Conservation (phyloP, 2,888 invertebrate species). For the Eumerus sabulonum region DNA sequence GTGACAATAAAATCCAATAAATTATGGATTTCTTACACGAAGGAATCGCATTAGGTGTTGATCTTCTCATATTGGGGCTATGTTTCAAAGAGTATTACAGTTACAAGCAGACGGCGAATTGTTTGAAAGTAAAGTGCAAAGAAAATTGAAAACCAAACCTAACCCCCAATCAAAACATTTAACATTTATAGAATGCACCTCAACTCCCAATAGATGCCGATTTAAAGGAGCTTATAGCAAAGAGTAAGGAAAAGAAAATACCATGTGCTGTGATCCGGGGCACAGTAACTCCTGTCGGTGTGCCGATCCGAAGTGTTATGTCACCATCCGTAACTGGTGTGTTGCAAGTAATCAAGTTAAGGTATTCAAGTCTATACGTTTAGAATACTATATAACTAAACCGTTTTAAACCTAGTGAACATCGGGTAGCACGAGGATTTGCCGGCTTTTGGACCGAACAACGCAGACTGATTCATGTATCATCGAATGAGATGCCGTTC, state of each 20-base stretch:
- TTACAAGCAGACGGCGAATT: slow-evolving; percentile 85
- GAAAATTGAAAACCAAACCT: background rate
- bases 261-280: slow-evolving; percentile 89
- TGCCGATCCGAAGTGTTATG: slow-evolving; percentile 86
- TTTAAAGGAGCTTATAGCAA: slow-evolving; percentile 82
- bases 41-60: slow-evolving; percentile 86
- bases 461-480: slow-evolving; percentile 87
- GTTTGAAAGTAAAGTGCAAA: slow-evolving; percentile 82
- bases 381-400: too few species aligned
- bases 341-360: slow-evolving; percentile 87
- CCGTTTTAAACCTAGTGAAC: slow-evolving; percentile 81
- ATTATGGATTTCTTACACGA: slow-evolving; percentile 89
- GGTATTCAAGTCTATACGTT: slow-evolving; percentile 55
- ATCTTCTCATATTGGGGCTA: slow-evolving; percentile 86
- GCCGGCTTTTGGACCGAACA: slow-evolving; percentile 94
- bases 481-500: slow-evolving; percentile 90
- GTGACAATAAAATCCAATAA: background rate
- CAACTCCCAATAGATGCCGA: slow-evolving; percentile 84
- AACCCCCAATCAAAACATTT: background rate
- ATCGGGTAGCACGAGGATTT: slow-evolving; percentile 88
- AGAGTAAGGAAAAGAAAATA: slow-evolving; percentile 83
- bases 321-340: slow-evolving; percentile 88
- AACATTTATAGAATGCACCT: slow-evolving; percentile 82
- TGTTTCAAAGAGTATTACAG: slow-evolving; percentile 87
- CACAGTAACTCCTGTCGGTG: slow-evolving; percentile 86